Conservation (phyloP, 2,113 vertebrate genomes). For the Lepisosteus osseus region DNA sequence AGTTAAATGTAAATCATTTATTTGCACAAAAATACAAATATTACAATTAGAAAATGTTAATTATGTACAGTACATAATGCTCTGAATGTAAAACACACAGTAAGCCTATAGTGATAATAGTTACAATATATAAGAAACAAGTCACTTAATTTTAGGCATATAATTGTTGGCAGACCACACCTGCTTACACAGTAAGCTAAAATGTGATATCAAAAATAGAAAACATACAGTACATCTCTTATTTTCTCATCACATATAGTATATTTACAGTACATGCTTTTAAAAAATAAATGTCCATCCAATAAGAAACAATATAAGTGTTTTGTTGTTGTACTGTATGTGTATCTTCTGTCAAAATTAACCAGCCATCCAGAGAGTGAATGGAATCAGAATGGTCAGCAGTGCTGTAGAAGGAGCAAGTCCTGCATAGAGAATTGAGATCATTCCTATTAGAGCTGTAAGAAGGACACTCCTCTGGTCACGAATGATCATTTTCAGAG, state of each 20-base stretch:
- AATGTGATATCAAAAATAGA: slow-evolving; percentile 11
- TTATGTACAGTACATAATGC: not conserved
- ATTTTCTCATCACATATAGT: not conserved
- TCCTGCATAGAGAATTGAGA: slow-evolving; percentile 74
- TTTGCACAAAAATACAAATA: no score
- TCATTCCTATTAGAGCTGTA: slow-evolving; percentile 71
- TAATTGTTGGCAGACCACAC: not conserved
- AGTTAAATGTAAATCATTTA: no score
- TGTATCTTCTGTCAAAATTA: slow-evolving; percentile 38
- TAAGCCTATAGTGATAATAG: slow-evolving; percentile 11
- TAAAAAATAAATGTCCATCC: not conserved
- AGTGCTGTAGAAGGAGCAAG: slow-evolving; percentile 75
- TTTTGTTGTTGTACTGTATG: not conserved
- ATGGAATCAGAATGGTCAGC: slow-evolving; percentile 80
- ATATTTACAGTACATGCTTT: not conserved
- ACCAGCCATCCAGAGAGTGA: slow-evolving; percentile 89
- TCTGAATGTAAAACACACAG: slow-evolving; percentile 24
- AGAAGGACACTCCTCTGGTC: slow-evolving; percentile 84
- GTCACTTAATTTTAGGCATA: not conserved
- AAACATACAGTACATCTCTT: not conserved
- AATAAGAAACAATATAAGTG: not conserved
- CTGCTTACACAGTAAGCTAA: slow-evolving; percentile 34
- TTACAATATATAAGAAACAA: slow-evolving; percentile 19
- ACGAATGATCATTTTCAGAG: slow-evolving; percentile 81
- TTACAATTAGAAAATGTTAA: not conserved